Conservation (phyloP, 2,888 invertebrate species). For the Incurvaria masculella region DNA sequence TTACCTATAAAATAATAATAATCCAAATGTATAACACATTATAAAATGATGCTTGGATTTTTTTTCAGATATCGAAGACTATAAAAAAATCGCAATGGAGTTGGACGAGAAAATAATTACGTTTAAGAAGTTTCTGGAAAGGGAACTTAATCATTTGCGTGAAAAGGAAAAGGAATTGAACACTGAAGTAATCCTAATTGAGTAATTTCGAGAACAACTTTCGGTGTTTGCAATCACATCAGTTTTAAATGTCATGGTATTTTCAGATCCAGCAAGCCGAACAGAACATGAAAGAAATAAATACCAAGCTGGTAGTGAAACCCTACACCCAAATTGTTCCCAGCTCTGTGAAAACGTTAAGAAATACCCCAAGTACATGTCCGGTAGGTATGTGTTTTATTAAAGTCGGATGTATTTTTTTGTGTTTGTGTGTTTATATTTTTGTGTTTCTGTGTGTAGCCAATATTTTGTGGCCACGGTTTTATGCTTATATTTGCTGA, state of each 20-base stretch:
- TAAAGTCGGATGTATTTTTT: too few species aligned
- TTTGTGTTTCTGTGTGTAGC: too few species aligned
- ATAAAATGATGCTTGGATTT: slow-evolving; percentile 23
- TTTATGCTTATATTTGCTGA: too few species aligned
- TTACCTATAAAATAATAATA: too few species aligned
- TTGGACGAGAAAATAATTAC: slow-evolving; percentile 31
- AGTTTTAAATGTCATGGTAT: slow-evolving; percentile 14
- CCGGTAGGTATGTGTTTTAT: slow-evolving; percentile 22
- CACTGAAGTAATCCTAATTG: slow-evolving; percentile 22
- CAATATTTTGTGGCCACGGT: too few species aligned
- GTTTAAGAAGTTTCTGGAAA: slow-evolving; percentile 26
- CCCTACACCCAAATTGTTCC: slow-evolving; percentile 32
- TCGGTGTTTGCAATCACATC: slow-evolving; percentile 20
- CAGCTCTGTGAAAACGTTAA: slow-evolving; percentile 37
- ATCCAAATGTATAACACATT: slow-evolving; percentile 22
- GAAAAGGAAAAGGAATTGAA: slow-evolving; percentile 23
- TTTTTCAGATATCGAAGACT: slow-evolving; percentile 34
- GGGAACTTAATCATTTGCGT: slow-evolving; percentile 24
- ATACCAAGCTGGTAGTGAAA: slow-evolving; percentile 19
- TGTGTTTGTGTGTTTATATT: too few species aligned
- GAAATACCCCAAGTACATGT: slow-evolving; percentile 37
- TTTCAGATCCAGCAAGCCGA: not conserved
- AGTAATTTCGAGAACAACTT: slow-evolving; percentile 1
- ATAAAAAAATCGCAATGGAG: slow-evolving; percentile 30
- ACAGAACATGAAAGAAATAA: not conserved